Evolutionary conservation across 2,888 invertebrate species (phyloP).

Genomic region (Liodrosophila aerea): DNA sequence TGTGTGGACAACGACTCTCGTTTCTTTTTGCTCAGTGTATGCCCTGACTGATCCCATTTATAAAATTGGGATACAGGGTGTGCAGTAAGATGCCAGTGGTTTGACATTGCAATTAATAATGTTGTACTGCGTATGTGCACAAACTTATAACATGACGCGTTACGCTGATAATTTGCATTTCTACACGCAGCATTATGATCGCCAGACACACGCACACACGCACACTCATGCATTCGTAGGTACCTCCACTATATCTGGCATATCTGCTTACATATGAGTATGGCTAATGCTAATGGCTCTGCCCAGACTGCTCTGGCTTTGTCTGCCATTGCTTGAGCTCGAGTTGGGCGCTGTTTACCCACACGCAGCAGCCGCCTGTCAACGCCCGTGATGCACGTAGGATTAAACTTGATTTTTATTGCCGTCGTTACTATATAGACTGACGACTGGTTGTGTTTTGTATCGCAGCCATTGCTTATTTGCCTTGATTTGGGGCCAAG

Average conservation of each 20-base stretch:
- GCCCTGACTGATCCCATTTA: too few relatives aligned
- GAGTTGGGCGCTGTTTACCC: constrained; percentile 40
- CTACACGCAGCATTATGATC: constrained; percentile 29
- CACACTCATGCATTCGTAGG: constrained; percentile 6
- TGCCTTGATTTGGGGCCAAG: constrained; percentile 60
- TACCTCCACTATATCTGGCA: constrained; percentile 29
- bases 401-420: constrained; percentile 77
- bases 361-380: constrained; percentile 62
- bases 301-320: constrained; percentile 35
- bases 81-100: constrained; percentile 47
- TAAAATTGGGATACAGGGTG: constrained; percentile 66
- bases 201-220: constrained; percentile 6
- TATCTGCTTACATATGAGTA: constrained; percentile 43
- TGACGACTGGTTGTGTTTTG: constrained; percentile 41
- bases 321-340: constrained; percentile 58
- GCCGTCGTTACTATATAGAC: constrained; percentile 66
- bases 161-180: constrained; percentile 65
- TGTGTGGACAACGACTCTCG: too few relatives aligned
- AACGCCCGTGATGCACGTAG: constrained; percentile 73
- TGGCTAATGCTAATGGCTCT: constrained; percentile 60
- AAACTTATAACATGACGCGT: too few relatives aligned
- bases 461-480: constrained; percentile 46
- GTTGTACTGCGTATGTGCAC: constrained; percentile 55
- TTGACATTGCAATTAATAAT: constrained; percentile 75
- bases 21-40: too few relatives aligned